Evolutionary conservation across 2,797 vertebrate species (phyloP).

Genomic region (Dromococcyx pavoninus): DNA sequence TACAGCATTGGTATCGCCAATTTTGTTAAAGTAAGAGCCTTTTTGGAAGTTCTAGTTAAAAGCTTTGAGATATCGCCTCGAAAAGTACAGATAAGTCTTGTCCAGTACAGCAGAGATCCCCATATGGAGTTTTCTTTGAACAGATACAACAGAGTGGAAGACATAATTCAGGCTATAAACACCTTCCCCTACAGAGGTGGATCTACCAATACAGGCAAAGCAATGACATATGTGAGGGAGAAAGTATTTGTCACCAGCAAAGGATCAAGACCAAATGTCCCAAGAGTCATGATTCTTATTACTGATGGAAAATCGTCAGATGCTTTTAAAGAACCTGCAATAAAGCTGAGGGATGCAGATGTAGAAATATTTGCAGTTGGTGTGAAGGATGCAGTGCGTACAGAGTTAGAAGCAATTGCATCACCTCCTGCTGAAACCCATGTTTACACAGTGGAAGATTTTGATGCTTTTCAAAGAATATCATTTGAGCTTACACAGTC

Average conservation of each 20-base stretch:
- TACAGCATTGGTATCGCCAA: slow-evolving; percentile 96
- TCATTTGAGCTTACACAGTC: slow-evolving; percentile 95
- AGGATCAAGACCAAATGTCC: slow-evolving; percentile 89
- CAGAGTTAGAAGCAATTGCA: slow-evolving; percentile 93
- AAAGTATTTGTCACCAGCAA: slow-evolving; percentile 85
- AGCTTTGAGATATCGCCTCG: slow-evolving; percentile 90
- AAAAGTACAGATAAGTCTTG: slow-evolving; percentile 95
- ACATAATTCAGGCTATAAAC: slow-evolving; percentile 89
- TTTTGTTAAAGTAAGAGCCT: slow-evolving; percentile 95
- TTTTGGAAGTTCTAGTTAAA: slow-evolving; percentile 94
- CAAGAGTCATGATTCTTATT: slow-evolving; percentile 94
- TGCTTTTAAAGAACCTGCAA: slow-evolving; percentile 91
- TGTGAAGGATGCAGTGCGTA: slow-evolving; percentile 93
- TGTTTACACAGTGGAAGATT: slow-evolving; percentile 97
- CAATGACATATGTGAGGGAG: slow-evolving; percentile 94
- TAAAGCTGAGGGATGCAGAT: slow-evolving; percentile 85
- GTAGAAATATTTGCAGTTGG: slow-evolving; percentile 98
- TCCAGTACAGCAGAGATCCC: slow-evolving; percentile 96
- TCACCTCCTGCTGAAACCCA: slow-evolving; percentile 89
- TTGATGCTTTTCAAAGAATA: slow-evolving; percentile 96
- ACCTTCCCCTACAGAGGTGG: slow-evolving; percentile 95
- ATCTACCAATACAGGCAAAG: slow-evolving; percentile 96
- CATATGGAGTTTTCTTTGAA: slow-evolving; percentile 93
- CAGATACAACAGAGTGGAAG: slow-evolving; percentile 84
- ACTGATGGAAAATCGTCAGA: slow-evolving; percentile 98